These are phyloP conservation scores for Hippocampus comes DNA, from an alignment of 2,113 vertebrate species.

Conservation along the genomic window DNA sequence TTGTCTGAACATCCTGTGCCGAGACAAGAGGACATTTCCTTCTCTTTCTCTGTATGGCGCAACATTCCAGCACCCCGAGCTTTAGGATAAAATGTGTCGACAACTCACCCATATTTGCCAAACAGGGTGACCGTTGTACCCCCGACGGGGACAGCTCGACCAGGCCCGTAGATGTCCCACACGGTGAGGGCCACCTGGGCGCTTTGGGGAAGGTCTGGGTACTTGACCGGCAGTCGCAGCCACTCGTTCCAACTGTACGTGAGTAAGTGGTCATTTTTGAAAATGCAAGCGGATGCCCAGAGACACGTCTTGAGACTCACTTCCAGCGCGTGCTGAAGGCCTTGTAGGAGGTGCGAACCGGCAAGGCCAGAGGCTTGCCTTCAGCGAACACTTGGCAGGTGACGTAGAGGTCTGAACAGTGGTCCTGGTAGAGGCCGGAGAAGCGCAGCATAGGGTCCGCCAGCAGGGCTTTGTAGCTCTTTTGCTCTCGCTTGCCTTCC, in stretches of 20 bases:
- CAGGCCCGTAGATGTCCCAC: constrained; percentile 96
- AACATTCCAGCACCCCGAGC: not conserved
- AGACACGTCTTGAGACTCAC: constrained; percentile 72
- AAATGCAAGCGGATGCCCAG: not conserved
- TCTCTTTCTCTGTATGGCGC: too few relatives aligned
- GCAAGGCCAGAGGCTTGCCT: constrained; percentile 91
- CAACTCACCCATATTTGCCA: constrained; percentile 90
- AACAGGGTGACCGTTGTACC: constrained; percentile 94
- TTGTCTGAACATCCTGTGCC: constrained; percentile 91
- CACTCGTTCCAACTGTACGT: constrained; percentile 92
- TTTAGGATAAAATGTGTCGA: not conserved
- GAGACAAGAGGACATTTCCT: not conserved
- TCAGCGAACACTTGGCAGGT: constrained; percentile 97
- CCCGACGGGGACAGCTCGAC: constrained; percentile 90
- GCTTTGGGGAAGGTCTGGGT: constrained; percentile 91
- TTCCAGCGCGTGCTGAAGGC: constrained; percentile 99
- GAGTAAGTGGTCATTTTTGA: too few relatives aligned
- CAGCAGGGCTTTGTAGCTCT: constrained; percentile 91
- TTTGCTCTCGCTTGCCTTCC: constrained; percentile 95
- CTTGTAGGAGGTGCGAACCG: constrained; percentile 94
- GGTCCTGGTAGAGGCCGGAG: constrained; percentile 94
- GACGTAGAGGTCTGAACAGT: constrained; percentile 93
- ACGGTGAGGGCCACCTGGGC: constrained; percentile 93
- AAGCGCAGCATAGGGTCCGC: constrained; percentile 95
- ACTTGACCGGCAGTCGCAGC: constrained; percentile 93